phyloP scores from a whole-genome alignment of 2,888 invertebrate genomes.

The Xestia sexstrigata region DNA sequence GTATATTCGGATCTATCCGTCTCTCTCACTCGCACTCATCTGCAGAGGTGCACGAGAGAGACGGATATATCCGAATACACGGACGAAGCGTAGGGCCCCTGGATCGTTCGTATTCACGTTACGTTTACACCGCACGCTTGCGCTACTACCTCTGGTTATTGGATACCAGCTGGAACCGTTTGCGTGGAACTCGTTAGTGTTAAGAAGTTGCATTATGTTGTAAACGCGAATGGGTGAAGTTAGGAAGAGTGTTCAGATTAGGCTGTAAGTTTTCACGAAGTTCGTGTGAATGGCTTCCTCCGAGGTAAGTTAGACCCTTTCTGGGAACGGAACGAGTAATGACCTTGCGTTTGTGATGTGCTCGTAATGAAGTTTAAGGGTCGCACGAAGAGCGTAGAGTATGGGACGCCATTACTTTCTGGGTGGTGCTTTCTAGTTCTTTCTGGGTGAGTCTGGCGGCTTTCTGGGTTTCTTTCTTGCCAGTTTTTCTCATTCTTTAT shows the following conservation, averaged over 20 bases:
- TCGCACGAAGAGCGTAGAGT: not conserved
- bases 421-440: no score
- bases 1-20: no score
- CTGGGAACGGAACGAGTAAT: slow-evolving; percentile 40
- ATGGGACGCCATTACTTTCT: not conserved
- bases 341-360: slow-evolving; percentile 43
- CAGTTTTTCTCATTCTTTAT: no score
- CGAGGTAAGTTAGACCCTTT: slow-evolving; percentile 54
- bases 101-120: not conserved
- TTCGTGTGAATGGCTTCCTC: slow-evolving; percentile 52
- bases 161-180: slow-evolving; percentile 30
- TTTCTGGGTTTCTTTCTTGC: no score
- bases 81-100: no score
- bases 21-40: no score
- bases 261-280: slow-evolving; percentile 47
- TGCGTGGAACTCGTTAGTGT: slow-evolving; percentile 56
- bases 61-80: no score
- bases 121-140: not conserved
- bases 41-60: no score
- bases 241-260: slow-evolving; percentile 62
- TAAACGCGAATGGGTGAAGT: slow-evolving; percentile 61
- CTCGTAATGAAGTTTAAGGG: slow-evolving; percentile 37
- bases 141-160: not conserved
- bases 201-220: slow-evolving; percentile 61
- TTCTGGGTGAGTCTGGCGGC: no score